Percentiles rank a stretch among this genome's conserved stretches.
Conservation (phyloP, 1,140 invertebrate genomes). For the Drosophila elegans region DNA sequence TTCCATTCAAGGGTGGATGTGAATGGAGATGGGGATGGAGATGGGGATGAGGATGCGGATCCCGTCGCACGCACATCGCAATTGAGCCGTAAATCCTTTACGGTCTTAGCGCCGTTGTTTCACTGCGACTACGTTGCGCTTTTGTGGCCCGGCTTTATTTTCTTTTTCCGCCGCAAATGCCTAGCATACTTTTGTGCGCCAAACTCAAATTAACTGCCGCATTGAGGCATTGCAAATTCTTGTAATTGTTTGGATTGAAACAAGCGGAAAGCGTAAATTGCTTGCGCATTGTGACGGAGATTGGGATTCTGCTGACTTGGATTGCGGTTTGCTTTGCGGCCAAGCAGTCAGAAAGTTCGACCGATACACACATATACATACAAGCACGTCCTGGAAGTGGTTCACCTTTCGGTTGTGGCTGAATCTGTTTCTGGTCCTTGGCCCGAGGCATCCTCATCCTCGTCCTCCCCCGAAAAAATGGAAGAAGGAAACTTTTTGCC, state of each 20-base stretch:
- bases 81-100: constrained; percentile 84
- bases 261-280: constrained; percentile 79
- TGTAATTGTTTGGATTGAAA: constrained; percentile 75
- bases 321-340: constrained; percentile 19
- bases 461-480: constrained; percentile 15
- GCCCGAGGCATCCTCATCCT: constrained; percentile 12
- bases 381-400: background rate
- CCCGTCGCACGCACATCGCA: constrained; percentile 64
- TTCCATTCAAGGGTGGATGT: constrained; percentile 57
- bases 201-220: constrained; percentile 75
- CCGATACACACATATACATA: constrained; percentile 8
- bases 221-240: constrained; percentile 56
- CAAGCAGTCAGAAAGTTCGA: background rate
- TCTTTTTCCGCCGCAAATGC: constrained; percentile 24
- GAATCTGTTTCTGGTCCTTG: constrained; percentile 8
- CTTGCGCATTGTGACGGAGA: constrained; percentile 62
- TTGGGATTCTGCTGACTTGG: constrained; percentile 30
- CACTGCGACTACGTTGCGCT: constrained; percentile 63
- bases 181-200: constrained; percentile 56
- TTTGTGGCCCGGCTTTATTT: constrained; percentile 50
- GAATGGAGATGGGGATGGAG: background rate
- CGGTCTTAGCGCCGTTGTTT: constrained; percentile 75
- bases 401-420: constrained; percentile 18
- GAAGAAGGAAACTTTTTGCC: constrained; percentile 32
- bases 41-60: background rate